Percentiles rank a stretch among this genome's conserved stretches.
Evolutionary conservation across 2,113 vertebrate genomes (phyloP).

Genomic region (Cheirogaleus medius): DNA sequence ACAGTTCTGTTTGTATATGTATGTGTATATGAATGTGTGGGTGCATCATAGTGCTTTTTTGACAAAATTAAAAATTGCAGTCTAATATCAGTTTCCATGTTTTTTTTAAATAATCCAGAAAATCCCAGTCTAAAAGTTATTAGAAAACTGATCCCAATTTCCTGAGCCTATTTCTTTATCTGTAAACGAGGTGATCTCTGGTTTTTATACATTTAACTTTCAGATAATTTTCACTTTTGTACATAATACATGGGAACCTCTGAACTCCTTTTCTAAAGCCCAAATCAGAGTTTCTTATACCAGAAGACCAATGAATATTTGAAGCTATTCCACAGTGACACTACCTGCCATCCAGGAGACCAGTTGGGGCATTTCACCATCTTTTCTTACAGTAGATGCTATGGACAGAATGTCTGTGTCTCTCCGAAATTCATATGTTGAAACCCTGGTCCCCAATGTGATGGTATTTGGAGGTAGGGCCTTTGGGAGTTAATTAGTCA

Average conservation of each 20-base stretch:
- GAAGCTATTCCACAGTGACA: neutral
- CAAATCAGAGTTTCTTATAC: neutral
- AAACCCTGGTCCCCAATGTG: neutral
- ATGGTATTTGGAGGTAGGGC: neutral
- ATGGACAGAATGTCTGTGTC: neutral
- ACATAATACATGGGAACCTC: neutral
- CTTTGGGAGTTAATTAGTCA: neutral
- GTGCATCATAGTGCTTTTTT: neutral
- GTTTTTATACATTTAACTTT: neutral
- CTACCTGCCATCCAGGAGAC: neutral
- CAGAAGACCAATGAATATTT: neutral
- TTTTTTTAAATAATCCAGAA: neutral
- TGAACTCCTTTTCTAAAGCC: conserved; percentile 2
- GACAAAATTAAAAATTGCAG: neutral
- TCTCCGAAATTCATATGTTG: neutral
- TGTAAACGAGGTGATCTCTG: neutral
- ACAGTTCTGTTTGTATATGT: neutral
- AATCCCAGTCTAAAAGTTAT: neutral
- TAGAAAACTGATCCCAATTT: neutral
- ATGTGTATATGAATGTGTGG: neutral
- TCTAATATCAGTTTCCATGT: neutral
- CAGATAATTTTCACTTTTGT: neutral
- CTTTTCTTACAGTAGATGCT: neutral
- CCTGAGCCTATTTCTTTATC: neutral
- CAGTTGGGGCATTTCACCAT: neutral